Evolutionary conservation across 2,888 invertebrate genomes (phyloP).

Genomic region (Arenicola marina): DNA sequence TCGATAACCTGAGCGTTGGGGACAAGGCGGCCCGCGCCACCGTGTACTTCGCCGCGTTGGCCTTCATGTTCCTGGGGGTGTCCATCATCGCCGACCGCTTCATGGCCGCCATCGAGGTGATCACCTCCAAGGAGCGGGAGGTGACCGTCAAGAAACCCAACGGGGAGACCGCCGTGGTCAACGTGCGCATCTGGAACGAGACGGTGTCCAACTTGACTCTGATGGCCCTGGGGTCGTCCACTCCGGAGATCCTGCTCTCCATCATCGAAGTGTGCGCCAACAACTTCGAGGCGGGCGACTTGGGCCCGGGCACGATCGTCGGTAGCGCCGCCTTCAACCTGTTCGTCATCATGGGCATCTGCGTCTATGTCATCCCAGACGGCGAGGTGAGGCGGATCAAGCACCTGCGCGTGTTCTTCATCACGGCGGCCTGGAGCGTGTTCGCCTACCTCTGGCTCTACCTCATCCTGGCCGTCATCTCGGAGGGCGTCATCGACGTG

Average conservation of each 20-base stretch:
- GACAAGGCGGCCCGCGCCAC: conserved; percentile 84
- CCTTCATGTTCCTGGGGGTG: conserved; percentile 97
- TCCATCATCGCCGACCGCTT: conserved; percentile 98
- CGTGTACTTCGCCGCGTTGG: conserved; percentile 85
- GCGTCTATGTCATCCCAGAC: conserved; percentile 86
- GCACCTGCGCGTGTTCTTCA: conserved; percentile 94
- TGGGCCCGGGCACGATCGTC: conserved; percentile 98
- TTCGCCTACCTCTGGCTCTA: conserved; percentile 99
- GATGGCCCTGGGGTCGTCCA: conserved; percentile 98
- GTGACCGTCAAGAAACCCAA: conserved; percentile 87
- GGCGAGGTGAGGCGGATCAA: conserved; percentile 92
- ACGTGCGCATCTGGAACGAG: conserved; percentile 97
- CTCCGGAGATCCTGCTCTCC: conserved; percentile 95
- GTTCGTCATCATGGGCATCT: conserved; percentile 96
- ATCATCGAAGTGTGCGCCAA: conserved; percentile 94
- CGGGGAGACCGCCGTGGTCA: conserved; percentile 84
- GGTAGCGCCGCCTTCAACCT: conserved; percentile 98
- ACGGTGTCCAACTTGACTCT: conserved; percentile 97
- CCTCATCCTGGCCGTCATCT: conserved; percentile 85
- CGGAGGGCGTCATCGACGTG: conserved; percentile 87
- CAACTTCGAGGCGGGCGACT: conserved; percentile 87
- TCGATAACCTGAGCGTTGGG: conserved; percentile 65
- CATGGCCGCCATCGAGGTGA: conserved; percentile 99
- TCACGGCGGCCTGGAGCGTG: conserved; percentile 96
- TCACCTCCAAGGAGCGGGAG: conserved; percentile 96